Percentiles rank a stretch among this genome's conserved stretches.
Evolutionary conservation across 2,797 vertebrate genomes (phyloP).

Genomic region (Okamejei kenojei): DNA sequence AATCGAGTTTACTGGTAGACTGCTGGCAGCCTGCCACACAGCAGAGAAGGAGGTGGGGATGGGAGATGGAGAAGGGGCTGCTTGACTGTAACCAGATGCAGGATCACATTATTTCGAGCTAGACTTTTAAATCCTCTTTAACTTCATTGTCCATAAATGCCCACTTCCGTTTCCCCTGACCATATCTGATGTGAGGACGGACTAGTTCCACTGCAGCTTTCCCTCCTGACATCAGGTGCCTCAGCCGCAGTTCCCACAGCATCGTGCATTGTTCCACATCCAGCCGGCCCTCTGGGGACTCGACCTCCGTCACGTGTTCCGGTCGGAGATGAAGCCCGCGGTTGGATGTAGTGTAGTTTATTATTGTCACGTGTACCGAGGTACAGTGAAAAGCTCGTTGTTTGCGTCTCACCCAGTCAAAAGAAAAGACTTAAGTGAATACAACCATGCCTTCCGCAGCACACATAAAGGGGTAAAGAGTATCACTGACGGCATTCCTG

Average conservation of each 20-base stretch:
- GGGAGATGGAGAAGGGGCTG: not conserved
- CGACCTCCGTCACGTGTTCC: not conserved
- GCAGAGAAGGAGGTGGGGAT: slow-evolving; percentile 27
- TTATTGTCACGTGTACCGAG: no score
- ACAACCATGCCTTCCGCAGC: no score
- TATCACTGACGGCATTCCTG: no score
- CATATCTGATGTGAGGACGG: not conserved
- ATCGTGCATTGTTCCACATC: not conserved
- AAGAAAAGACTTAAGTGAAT: no score
- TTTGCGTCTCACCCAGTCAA: no score
- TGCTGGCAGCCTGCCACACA: slow-evolving; percentile 40
- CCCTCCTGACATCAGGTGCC: not conserved
- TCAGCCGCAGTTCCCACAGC: not conserved
- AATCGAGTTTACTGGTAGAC: not conserved
- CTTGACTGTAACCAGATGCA: not conserved
- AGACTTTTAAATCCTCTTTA: not conserved
- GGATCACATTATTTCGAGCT: not conserved
- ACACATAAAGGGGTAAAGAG: no score
- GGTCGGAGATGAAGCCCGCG: not conserved
- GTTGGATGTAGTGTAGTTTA: no score
- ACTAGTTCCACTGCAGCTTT: not conserved
- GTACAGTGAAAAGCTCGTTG: no score
- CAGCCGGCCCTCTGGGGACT: not conserved
- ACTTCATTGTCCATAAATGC: not conserved
- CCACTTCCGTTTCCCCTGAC: not conserved